A percentile compares a stretch with the other conserved stretches of the same genome.
phyloP scores from a whole-genome alignment of 2,113 vertebrate species.

The Gadus macrocephalus region DNA sequence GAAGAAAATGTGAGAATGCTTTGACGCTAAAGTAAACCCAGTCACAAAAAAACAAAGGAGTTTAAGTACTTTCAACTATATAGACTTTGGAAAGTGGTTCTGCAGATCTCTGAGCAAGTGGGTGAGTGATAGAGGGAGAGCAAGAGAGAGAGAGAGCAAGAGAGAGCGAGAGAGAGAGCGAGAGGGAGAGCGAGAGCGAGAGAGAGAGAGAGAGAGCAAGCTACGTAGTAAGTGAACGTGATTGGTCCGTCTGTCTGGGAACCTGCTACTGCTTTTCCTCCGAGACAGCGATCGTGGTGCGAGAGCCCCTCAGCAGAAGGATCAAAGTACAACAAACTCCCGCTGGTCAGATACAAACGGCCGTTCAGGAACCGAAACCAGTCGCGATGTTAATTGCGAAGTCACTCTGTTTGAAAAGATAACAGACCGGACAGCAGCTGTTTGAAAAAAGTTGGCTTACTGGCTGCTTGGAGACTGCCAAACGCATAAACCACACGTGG shows the following conservation, averaged over 20 bases:
- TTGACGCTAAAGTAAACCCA: no score
- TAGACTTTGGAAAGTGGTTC: no score
- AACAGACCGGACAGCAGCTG: neutral
- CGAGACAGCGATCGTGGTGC: conserved; percentile 20
- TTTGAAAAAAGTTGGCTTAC: neutral
- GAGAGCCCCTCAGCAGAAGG: neutral
- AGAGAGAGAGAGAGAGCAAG: neutral
- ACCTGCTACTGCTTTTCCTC: conserved; percentile 57
- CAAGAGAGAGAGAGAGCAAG: no score
- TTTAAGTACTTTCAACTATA: no score
- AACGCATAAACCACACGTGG: neutral
- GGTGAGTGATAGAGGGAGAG: no score
- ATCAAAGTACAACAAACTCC: neutral
- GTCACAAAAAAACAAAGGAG: no score
- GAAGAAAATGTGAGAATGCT: no score
- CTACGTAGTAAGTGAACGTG: conserved; percentile 35
- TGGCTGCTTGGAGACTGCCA: neutral
- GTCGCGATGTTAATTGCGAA: conserved; percentile 30
- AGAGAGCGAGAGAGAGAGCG: no score
- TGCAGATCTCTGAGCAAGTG: no score
- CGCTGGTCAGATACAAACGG: neutral
- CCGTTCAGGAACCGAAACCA: neutral
- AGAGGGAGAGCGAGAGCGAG: no score
- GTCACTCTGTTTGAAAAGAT: conserved; percentile 24
- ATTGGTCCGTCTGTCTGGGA: conserved; percentile 43